Conservation (phyloP, 1,140 invertebrate genomes). For the Drosophila nebulosa region DNA sequence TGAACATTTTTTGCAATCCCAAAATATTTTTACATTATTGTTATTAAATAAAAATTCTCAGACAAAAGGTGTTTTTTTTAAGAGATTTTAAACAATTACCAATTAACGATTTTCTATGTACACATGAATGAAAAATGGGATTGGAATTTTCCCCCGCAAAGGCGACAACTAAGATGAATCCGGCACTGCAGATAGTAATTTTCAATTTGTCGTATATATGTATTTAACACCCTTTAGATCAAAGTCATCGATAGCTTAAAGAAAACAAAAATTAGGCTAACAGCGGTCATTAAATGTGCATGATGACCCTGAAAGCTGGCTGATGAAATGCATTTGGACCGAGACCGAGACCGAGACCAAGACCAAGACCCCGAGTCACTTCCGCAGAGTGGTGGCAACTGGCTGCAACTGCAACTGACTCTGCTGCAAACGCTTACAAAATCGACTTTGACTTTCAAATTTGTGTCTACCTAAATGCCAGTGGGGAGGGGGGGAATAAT, state of each 20-base stretch:
- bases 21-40: too few species aligned
- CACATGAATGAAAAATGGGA: too few species aligned
- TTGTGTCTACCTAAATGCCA: constrained; percentile 8
- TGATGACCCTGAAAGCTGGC: constrained; percentile 63
- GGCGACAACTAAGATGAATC: too few species aligned
- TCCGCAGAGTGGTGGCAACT: not conserved
- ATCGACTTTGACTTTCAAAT: constrained; percentile 73
- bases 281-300: constrained; percentile 24
- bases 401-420: not conserved
- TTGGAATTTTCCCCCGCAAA: too few species aligned
- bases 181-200: too few species aligned
- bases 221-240: too few species aligned
- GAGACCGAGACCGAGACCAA: constrained; percentile 10
- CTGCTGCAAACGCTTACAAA: constrained; percentile 48
- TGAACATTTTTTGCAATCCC: too few species aligned
- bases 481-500: not conserved
- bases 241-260: not conserved
- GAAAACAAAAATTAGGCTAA: constrained; percentile 11
- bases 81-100: too few species aligned
- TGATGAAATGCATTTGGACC: constrained; percentile 61
- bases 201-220: too few species aligned
- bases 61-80: too few species aligned
- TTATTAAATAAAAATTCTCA: too few species aligned
- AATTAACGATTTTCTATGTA: too few species aligned
- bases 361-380: not conserved